A percentile compares a stretch with the other conserved stretches of the same genome.
Evolutionary conservation across 2,113 vertebrate genomes (phyloP).

Genomic region (Tinamus guttatus): DNA sequence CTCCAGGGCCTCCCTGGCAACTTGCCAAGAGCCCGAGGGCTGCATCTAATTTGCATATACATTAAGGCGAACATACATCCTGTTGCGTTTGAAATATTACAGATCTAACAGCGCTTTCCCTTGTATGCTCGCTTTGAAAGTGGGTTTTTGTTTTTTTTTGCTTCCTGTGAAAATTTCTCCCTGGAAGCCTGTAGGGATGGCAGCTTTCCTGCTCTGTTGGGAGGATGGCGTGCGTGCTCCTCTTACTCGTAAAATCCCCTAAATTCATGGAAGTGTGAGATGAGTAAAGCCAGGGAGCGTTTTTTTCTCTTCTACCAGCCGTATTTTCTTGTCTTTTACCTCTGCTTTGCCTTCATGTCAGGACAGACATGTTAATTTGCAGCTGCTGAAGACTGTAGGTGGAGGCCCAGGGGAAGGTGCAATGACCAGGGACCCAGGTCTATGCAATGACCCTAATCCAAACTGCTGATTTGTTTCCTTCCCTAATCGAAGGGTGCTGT

Average conservation of each 20-base stretch:
- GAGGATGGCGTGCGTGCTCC: not conserved
- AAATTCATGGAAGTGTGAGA: not conserved
- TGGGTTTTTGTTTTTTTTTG: not conserved
- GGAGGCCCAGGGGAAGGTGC: not conserved
- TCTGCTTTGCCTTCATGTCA: accelerated
- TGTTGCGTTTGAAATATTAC: slow-evolving; percentile 25
- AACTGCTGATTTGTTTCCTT: not conserved
- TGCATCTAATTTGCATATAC: slow-evolving; percentile 2
- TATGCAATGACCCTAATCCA: not conserved
- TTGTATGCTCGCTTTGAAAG: not conserved
- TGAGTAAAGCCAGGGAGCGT: not conserved
- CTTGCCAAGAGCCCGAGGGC: slow-evolving; percentile 41
- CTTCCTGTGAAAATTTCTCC: not conserved
- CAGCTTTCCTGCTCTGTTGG: not conserved
- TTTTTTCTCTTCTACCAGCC: not conserved
- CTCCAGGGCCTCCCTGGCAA: slow-evolving; percentile 14
- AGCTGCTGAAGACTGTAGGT: not conserved
- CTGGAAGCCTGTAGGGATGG: not conserved
- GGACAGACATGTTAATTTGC: not conserved
- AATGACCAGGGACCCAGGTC: not conserved
- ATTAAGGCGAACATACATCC: slow-evolving; percentile 31
- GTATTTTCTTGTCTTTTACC: not conserved
- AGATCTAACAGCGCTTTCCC: not conserved
- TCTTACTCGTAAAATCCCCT: not conserved
- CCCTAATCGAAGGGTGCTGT: not conserved